phyloP scores from a whole-genome alignment of 1,140 invertebrate genomes.

The Drosophila pectinifera region DNA sequence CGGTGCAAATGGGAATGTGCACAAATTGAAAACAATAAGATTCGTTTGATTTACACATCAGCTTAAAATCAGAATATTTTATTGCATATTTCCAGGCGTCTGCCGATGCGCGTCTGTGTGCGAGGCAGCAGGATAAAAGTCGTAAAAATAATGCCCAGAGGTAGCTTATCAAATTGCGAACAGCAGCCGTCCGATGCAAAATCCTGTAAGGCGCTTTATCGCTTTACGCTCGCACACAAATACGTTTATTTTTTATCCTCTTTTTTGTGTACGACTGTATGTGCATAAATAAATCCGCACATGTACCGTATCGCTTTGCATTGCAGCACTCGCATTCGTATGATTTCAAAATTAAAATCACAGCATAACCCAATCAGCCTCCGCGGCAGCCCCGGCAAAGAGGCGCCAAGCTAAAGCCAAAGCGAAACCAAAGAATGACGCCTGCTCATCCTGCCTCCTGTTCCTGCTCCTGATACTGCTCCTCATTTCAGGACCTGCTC shows the following conservation, averaged over 20 bases:
- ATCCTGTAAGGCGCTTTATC: conserved; percentile 82
- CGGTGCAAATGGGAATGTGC: conserved; percentile 8
- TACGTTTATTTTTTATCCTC: conserved; percentile 4
- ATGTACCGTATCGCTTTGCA: conserved; percentile 68
- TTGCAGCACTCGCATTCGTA: conserved; percentile 70
- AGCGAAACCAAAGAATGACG: conserved; percentile 35
- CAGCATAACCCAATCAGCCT: conserved; percentile 78
- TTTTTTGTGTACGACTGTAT: not conserved
- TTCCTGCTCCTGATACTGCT: not conserved
- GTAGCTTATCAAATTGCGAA: conserved; percentile 80
- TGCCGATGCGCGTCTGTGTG: conserved; percentile 44
- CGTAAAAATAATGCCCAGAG: conserved; percentile 81
- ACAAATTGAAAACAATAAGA: conserved; percentile 78
- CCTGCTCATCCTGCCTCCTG: conserved; percentile 3
- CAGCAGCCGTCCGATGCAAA: conserved; percentile 74
- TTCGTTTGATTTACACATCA: conserved; percentile 78
- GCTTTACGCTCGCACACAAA: conserved; percentile 65
- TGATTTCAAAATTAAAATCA: conserved; percentile 83
- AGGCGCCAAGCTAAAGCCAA: conserved; percentile 38
- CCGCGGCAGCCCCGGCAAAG: conserved; percentile 11
- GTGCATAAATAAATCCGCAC: conserved; percentile 76
- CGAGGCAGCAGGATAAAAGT: conserved; percentile 46
- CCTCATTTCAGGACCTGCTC: not conserved
- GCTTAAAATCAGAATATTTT: conserved; percentile 79
- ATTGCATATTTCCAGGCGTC: conserved; percentile 72